Conservation (phyloP, 35 echinoderm and acorn worm species). For the Lytechinus pictus region DNA sequence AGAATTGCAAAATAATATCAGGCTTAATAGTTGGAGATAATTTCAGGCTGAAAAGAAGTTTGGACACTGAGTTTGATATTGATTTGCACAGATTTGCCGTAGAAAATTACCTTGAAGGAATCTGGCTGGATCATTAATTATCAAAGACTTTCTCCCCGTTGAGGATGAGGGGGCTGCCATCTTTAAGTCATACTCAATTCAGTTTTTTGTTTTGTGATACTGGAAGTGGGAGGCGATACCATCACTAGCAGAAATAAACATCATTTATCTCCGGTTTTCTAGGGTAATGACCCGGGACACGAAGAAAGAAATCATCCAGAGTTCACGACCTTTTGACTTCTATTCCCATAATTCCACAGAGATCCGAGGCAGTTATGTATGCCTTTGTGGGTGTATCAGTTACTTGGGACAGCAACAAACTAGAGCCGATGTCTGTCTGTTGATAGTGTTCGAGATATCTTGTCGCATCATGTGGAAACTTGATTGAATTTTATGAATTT, state of each 20-base stretch:
- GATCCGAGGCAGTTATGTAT: not conserved
- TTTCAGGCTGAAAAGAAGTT: too few species aligned
- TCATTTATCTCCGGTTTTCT: constrained; percentile 35
- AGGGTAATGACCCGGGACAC: constrained; percentile 40
- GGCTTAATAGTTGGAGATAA: too few species aligned
- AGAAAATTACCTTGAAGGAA: too few species aligned
- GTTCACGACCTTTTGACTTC: constrained; percentile 21
- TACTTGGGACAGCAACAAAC: not conserved
- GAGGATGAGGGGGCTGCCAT: not conserved
- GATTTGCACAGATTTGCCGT: too few species aligned
- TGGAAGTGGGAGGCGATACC: constrained; percentile 9
- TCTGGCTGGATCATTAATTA: too few species aligned
- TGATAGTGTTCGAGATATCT: not conserved
- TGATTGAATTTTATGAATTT: not conserved
- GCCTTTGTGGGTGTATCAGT: constrained; percentile 26
- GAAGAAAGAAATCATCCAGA: constrained; percentile 7
- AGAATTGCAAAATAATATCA: too few species aligned
- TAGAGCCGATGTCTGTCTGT: not conserved
- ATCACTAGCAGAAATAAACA: constrained; percentile 1
- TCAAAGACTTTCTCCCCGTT: not conserved
- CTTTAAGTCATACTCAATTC: not conserved
- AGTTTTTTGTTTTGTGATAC: not conserved
- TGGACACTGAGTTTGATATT: too few species aligned
- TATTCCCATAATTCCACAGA: constrained; percentile 41
- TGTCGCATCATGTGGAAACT: not conserved